phyloP scores from a whole-genome alignment of 1,140 invertebrate genomes.

The Uloborus diversus region DNA sequence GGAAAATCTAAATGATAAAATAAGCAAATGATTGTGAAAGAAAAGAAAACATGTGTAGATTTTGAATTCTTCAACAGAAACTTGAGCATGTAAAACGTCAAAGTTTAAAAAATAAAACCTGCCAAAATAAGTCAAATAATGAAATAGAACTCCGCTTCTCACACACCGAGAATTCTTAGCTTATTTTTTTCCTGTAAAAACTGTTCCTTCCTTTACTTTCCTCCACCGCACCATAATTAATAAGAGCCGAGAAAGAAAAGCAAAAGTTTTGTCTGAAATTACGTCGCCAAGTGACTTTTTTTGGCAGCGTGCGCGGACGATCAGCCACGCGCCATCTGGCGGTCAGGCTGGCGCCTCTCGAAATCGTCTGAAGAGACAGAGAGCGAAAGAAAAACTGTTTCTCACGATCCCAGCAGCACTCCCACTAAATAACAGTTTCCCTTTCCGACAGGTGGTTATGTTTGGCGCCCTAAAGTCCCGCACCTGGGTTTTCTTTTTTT shows the following conservation, averaged over 20 bases:
- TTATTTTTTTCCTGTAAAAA: too few species aligned
- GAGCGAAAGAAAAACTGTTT: constrained; percentile 11
- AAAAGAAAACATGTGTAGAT: too few species aligned
- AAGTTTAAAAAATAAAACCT: too few species aligned
- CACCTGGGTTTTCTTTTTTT: constrained; percentile 49
- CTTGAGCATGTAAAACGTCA: too few species aligned
- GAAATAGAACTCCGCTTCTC: too few species aligned
- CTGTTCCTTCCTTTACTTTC: constrained; percentile 6
- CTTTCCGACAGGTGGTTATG: constrained; percentile 51
- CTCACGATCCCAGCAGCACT: constrained; percentile 29
- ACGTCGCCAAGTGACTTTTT: constrained; percentile 49
- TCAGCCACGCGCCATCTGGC: constrained; percentile 54
- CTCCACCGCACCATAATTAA: constrained; percentile 33
- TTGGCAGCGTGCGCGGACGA: constrained; percentile 34
- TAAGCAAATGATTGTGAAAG: too few species aligned
- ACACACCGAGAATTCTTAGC: too few species aligned
- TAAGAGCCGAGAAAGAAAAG: constrained; percentile 19
- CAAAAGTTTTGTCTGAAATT: constrained; percentile 54
- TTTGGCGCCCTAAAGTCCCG: constrained; percentile 42
- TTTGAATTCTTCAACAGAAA: too few species aligned
- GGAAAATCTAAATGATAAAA: too few species aligned
- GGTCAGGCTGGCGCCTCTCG: constrained; percentile 46
- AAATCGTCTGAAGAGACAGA: background rate
- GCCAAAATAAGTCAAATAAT: too few species aligned
- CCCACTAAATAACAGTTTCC: constrained; percentile 54